These are phyloP conservation scores for Gopherus evgoodei DNA, from an alignment of 2,113 vertebrate genomes.

Conservation along the genomic window DNA sequence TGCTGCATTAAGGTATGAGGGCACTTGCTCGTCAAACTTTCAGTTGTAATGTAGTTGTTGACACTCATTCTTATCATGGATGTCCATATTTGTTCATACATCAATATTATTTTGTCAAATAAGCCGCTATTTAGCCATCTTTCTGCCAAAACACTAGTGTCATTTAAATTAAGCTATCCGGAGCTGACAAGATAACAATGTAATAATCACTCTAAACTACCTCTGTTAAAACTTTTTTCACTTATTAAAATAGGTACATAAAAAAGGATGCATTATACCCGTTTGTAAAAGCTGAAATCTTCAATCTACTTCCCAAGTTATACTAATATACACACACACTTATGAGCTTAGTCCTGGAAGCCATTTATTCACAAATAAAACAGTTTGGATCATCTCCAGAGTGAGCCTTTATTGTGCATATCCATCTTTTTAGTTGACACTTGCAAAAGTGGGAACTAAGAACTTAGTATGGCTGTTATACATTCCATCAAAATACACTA, in stretches of 20 bases:
- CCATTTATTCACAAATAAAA: not conserved
- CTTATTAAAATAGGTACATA: not conserved
- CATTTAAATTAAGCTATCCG: not conserved
- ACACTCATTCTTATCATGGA: not conserved
- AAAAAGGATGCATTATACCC: not conserved
- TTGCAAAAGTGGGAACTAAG: not conserved
- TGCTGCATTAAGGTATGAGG: not conserved
- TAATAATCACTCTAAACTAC: not conserved
- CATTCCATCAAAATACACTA: not conserved
- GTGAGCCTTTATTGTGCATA: not conserved
- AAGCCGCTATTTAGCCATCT: not conserved
- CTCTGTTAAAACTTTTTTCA: not conserved
- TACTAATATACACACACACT: not conserved
- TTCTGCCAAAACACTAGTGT: not conserved
- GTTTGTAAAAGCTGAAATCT: not conserved
- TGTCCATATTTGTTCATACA: not conserved
- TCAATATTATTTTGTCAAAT: not conserved
- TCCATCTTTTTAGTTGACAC: not conserved
- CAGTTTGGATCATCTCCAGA: not conserved
- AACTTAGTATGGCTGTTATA: not conserved
- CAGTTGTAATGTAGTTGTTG: not conserved
- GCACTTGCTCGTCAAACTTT: not conserved
- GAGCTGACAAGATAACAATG: not conserved
- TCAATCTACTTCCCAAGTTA: not conserved
- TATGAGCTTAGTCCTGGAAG: not conserved